Percentiles rank a stretch among this genome's conserved stretches.
Conservation (phyloP, 1,140 invertebrate species). For the Sesamia nonagrioides region DNA sequence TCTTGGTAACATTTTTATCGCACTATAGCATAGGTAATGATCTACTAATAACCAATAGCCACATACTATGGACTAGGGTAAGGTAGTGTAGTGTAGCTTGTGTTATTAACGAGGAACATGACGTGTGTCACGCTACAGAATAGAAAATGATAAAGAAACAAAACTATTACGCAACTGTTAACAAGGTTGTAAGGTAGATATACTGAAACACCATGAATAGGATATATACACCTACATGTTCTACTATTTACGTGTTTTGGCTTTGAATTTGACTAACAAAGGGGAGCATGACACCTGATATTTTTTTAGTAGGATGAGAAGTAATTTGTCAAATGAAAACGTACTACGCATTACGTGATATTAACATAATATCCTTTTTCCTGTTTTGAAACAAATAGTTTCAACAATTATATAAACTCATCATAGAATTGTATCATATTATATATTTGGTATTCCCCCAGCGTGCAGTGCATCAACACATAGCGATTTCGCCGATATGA, state of each 20-base stretch:
- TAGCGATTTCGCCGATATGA: conserved; percentile 32
- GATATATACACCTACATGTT: too few relatives aligned
- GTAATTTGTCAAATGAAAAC: conserved; percentile 18
- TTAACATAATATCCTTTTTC: conserved; percentile 37
- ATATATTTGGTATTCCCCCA: too few relatives aligned
- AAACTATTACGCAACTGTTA: conserved; percentile 58
- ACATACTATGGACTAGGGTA: conserved; percentile 51
- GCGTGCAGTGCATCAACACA: background rate
- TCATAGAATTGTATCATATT: conserved; percentile 3
- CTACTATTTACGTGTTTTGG: conserved; percentile 45
- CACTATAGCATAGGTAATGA: conserved; percentile 47
- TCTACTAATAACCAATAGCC: conserved; percentile 52
- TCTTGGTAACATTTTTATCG: conserved; percentile 56
- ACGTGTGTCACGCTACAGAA: conserved; percentile 64
- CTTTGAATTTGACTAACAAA: conserved; percentile 59
- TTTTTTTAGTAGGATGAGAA: conserved; percentile 52
- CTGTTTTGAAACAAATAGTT: conserved; percentile 16
- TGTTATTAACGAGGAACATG: conserved; percentile 53
- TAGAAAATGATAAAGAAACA: conserved; percentile 59
- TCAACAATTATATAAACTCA: background rate
- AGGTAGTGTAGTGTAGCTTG: conserved; percentile 26
- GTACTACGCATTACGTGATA: background rate
- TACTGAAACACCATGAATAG: conserved; percentile 34
- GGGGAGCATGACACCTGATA: conserved; percentile 53
- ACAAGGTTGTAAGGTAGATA: conserved; percentile 50